Evolutionary conservation across 2,888 invertebrate species (phyloP).

Genomic region (Ophion ellenae): DNA sequence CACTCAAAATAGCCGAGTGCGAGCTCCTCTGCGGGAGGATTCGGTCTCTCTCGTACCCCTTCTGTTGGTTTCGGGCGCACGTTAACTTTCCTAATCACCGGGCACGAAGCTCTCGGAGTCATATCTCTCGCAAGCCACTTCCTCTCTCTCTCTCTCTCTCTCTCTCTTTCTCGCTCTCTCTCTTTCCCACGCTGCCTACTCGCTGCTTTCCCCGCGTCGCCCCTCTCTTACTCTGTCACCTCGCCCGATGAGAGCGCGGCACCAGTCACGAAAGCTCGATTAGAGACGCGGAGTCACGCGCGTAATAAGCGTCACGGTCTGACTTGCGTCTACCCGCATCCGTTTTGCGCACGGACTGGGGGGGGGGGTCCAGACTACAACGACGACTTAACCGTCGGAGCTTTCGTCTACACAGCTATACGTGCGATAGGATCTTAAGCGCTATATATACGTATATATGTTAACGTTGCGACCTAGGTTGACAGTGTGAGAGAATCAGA

Average conservation of each 20-base stretch:
- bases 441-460: neutral
- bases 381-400: conserved; percentile 37
- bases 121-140: conserved; percentile 64
- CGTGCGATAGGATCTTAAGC: neutral
- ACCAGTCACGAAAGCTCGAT: conserved; percentile 78
- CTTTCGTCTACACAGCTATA: conserved; percentile 31
- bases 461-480: neutral
- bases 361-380: conserved; percentile 49
- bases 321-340: conserved; percentile 65
- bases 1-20: conserved; percentile 25
- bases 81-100: conserved; percentile 78
- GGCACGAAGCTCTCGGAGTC: conserved; percentile 74
- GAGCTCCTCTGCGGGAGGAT: conserved; percentile 51
- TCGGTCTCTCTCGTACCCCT: conserved; percentile 63
- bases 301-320: conserved; percentile 71
- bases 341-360: conserved; percentile 29
- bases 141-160: conserved; percentile 15
- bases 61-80: conserved; percentile 68
- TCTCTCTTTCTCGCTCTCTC: conserved; percentile 1
- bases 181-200: neutral
- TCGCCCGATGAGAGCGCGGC: conserved; percentile 60
- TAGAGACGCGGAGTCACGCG: conserved; percentile 78
- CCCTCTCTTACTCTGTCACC: conserved; percentile 9
- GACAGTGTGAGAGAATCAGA: conserved; percentile 4
- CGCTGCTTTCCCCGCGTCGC: too few relatives aligned